These are phyloP conservation scores for Nineta flava DNA, from an alignment of 2,888 invertebrate genomes.

Conservation along the genomic window DNA sequence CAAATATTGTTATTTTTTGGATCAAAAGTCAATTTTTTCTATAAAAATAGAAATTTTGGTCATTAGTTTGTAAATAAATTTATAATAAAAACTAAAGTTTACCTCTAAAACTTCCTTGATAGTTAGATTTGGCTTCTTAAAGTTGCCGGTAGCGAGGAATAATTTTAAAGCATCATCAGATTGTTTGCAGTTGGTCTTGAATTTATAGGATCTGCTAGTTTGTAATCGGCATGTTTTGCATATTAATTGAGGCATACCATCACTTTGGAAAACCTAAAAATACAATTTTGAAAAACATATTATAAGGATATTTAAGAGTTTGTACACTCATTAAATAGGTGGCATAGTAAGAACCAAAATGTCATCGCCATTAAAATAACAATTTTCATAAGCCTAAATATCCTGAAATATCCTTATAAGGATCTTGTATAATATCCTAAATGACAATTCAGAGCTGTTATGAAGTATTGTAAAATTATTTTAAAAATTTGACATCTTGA, in stretches of 20 bases:
- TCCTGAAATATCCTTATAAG: too few relatives aligned
- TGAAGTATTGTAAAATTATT: background rate
- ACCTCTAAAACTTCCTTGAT: slow-evolving; percentile 29
- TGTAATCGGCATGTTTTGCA: slow-evolving; percentile 51
- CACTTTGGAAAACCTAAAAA: slow-evolving; percentile 40
- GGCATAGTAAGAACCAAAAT: background rate
- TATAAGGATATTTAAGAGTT: background rate
- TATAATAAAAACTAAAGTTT: slow-evolving; percentile 12
- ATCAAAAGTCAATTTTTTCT: too few relatives aligned
- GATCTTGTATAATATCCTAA: too few relatives aligned
- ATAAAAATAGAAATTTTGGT: too few relatives aligned
- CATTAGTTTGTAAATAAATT: too few relatives aligned
- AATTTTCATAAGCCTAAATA: background rate
- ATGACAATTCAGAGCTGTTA: background rate
- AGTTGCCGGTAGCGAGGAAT: slow-evolving; percentile 45
- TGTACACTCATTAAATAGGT: background rate
- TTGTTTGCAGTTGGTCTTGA: slow-evolving; percentile 58
- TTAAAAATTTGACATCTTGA: slow-evolving; percentile 11
- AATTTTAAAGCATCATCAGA: slow-evolving; percentile 55
- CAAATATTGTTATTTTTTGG: too few relatives aligned
- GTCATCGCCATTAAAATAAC: background rate
- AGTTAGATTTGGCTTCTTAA: slow-evolving; percentile 36
- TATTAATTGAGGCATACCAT: slow-evolving; percentile 59
- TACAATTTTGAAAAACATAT: background rate
- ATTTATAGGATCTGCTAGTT: slow-evolving; percentile 53